Evolutionary conservation across 1,140 invertebrate genomes (phyloP).

Genomic region (Papilio machaon): DNA sequence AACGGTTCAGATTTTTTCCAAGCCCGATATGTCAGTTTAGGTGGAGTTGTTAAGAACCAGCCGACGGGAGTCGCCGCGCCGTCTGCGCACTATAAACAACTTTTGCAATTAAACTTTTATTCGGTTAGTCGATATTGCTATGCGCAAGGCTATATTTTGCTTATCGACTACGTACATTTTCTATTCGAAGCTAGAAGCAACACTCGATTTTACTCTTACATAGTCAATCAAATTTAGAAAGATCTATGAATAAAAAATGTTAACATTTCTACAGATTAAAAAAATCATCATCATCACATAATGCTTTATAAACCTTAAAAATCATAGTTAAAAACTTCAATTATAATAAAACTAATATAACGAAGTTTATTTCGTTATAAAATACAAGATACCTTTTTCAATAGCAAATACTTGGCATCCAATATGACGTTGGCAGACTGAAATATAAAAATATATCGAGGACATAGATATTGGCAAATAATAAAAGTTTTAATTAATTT

Average conservation of each 20-base stretch:
- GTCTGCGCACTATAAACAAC: constrained; percentile 72
- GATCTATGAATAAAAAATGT: neutral
- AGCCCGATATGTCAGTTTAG: constrained; percentile 20
- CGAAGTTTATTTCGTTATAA: neutral
- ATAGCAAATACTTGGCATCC: neutral
- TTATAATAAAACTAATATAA: neutral
- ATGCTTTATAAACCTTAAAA: too few species aligned
- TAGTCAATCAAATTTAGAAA: neutral
- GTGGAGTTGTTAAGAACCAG: constrained; percentile 48
- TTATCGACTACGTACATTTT: constrained; percentile 56
- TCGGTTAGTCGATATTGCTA: constrained; percentile 64
- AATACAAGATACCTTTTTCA: neutral
- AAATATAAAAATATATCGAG: constrained; percentile 24
- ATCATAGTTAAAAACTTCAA: too few species aligned
- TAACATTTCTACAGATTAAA: neutral
- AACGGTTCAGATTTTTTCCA: neutral
- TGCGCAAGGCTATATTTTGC: constrained; percentile 62
- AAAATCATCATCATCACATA: too few species aligned
- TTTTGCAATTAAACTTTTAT: constrained; percentile 79
- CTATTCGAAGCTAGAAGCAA: neutral
- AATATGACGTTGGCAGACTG: constrained; percentile 17
- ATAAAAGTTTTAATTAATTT: constrained; percentile 56
- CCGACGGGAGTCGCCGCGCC: constrained; percentile 51
- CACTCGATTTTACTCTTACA: neutral
- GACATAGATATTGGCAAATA: constrained; percentile 28